These are phyloP conservation scores for Irena cyanogastra DNA, from an alignment of 2,113 vertebrate species.

Conservation along the genomic window DNA sequence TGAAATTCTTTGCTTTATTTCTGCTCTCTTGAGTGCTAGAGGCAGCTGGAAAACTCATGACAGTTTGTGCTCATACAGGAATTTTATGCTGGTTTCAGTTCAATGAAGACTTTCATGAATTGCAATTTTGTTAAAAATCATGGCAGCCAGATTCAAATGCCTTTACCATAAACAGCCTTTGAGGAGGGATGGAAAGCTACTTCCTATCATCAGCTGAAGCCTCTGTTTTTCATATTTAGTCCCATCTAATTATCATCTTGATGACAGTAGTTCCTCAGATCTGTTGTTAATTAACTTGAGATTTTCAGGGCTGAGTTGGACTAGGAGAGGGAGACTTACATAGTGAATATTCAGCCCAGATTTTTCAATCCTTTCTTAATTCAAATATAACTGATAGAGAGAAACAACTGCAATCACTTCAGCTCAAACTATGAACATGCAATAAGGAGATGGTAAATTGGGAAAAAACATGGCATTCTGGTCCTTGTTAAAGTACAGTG, in stretches of 20 bases:
- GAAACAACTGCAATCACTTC: background rate
- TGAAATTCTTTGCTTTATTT: background rate
- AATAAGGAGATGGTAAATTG: background rate
- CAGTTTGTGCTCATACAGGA: background rate
- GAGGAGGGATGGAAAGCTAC: background rate
- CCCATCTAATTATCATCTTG: background rate
- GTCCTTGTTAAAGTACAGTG: background rate
- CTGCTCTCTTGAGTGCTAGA: background rate
- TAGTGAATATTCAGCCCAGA: background rate
- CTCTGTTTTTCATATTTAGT: background rate
- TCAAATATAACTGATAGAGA: background rate
- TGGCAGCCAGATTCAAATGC: background rate
- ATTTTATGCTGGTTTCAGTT: background rate
- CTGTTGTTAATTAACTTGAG: background rate
- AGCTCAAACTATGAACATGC: background rate
- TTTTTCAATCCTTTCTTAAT: background rate
- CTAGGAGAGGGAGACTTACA: background rate
- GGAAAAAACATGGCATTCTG: background rate
- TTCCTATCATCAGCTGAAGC: background rate
- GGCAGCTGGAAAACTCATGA: background rate
- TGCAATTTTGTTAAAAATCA: background rate
- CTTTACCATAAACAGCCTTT: background rate
- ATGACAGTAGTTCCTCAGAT: background rate
- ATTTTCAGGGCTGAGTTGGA: background rate
- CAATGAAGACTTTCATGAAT: background rate